A percentile compares a stretch with the other conserved stretches of the same genome.
These are phyloP conservation scores for Procavia capensis DNA, from an alignment of 2,113 vertebrate genomes.

Conservation along the genomic window DNA sequence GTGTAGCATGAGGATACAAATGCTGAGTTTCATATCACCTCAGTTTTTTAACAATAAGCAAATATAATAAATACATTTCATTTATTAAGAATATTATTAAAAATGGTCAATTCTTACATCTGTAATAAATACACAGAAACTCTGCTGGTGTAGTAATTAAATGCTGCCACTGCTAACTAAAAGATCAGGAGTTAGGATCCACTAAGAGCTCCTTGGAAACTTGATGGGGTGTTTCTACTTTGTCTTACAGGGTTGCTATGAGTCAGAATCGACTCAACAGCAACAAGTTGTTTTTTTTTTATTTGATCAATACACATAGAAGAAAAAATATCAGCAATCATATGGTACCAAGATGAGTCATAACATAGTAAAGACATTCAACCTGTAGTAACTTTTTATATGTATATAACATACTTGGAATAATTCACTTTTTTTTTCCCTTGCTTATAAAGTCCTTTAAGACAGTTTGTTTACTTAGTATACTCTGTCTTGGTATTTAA, in stretches of 20 bases:
- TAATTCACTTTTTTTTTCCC: not conserved
- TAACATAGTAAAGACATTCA: not conserved
- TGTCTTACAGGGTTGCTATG: too few relatives aligned
- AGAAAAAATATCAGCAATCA: not conserved
- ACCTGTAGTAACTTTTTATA: not conserved
- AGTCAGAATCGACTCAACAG: too few relatives aligned
- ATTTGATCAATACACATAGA: too few relatives aligned
- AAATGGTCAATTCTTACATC: not conserved
- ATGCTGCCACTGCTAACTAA: too few relatives aligned
- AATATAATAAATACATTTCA: not conserved
- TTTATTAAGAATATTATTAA: not conserved
- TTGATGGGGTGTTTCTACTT: too few relatives aligned
- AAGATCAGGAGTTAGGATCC: too few relatives aligned
- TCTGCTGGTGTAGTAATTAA: too few relatives aligned
- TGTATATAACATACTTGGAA: not conserved
- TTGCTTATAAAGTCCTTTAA: conserved; percentile 39
- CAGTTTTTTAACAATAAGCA: not conserved
- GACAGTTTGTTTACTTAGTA: conserved; percentile 49
- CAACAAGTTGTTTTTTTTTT: too few relatives aligned
- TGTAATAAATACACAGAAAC: not conserved
- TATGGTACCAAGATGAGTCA: not conserved
- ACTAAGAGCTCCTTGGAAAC: too few relatives aligned
- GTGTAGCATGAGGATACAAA: not conserved
- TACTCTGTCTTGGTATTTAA: not conserved
- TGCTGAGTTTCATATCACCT: not conserved